Conservation (phyloP, 1,140 invertebrate genomes). For the Elymnias hypermnestra region DNA sequence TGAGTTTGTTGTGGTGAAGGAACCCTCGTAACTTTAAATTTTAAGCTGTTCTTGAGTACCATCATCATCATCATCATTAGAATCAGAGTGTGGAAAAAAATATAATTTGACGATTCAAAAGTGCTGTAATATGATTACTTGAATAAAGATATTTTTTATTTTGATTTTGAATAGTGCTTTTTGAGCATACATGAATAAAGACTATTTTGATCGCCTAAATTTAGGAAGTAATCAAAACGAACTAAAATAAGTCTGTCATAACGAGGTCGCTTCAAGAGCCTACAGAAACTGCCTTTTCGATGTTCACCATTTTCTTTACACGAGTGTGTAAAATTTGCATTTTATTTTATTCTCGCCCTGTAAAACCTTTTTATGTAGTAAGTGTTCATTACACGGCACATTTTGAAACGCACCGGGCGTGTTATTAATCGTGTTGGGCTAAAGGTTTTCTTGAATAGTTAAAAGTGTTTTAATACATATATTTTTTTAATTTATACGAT, state of each 20-base stretch:
- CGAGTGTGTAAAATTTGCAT: conserved; percentile 3
- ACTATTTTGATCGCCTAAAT: no score
- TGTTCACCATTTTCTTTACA: conserved; percentile 13
- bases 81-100: no score
- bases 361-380: conserved; percentile 11
- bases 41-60: no score
- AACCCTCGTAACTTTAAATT: no score
- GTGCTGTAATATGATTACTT: no score
- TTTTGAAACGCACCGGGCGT: conserved; percentile 9
- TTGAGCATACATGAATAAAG: no score
- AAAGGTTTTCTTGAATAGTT: conserved; percentile 9
- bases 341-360: conserved; percentile 1
- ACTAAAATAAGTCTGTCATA: background rate
- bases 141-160: no score
- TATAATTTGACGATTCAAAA: no score
- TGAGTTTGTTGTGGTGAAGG: no score
- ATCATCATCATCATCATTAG: no score
- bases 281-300: conserved; percentile 4
- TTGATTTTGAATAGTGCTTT: no score
- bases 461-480: background rate
- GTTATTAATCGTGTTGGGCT: conserved; percentile 12
- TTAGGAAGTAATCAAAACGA: no score
- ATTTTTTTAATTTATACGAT: conserved; percentile 7
- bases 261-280: conserved; percentile 3
- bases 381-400: conserved; percentile 11